Evolutionary conservation across 2,113 vertebrate genomes (phyloP).

Genomic region (Xiphophorus hellerii): DNA sequence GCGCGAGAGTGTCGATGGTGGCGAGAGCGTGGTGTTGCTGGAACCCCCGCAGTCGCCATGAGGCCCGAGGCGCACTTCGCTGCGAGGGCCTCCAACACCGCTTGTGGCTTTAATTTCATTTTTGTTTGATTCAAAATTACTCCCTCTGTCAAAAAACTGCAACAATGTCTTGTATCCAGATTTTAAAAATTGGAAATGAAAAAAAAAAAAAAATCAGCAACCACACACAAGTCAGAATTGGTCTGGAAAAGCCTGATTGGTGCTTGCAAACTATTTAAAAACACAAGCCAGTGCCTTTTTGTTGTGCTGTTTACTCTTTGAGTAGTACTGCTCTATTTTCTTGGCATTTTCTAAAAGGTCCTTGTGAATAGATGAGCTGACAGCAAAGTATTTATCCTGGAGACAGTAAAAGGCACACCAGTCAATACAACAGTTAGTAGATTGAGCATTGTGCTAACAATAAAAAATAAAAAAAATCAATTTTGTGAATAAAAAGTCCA

Average conservation of each 20-base stretch:
- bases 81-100: too few relatives aligned
- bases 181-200: too few relatives aligned
- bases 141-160: not conserved
- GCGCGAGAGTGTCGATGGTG: too few relatives aligned
- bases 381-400: not conserved
- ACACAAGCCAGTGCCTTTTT: not conserved
- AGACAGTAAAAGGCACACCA: not conserved
- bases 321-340: not conserved
- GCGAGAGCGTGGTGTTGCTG: too few relatives aligned
- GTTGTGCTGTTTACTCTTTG: not conserved
- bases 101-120: not conserved
- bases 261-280: not conserved
- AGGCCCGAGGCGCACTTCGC: too few relatives aligned
- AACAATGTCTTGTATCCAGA: not conserved
- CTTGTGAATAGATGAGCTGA: slow-evolving; percentile 1
- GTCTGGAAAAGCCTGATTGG: not conserved
- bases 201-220: too few relatives aligned
- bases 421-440: not conserved
- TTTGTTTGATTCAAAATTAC: not conserved
- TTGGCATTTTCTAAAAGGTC: not conserved
- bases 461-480: not conserved
- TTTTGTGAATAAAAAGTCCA: not conserved
- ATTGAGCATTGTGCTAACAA: not conserved
- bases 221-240: too few relatives aligned
- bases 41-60: too few relatives aligned